Conservation (phyloP, 2,113 vertebrate genomes). For the Hoplias malabaricus region DNA sequence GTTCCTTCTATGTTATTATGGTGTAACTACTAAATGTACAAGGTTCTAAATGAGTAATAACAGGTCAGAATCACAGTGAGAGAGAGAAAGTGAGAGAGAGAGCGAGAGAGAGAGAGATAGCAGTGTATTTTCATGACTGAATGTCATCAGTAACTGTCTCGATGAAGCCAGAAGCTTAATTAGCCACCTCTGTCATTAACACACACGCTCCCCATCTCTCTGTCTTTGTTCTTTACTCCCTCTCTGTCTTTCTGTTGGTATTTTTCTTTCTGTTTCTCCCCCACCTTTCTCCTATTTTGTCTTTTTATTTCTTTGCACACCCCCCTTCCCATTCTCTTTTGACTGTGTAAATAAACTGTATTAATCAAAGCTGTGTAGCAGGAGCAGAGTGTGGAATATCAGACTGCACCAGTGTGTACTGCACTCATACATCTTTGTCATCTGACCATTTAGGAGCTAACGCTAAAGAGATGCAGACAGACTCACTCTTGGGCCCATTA, state of each 20-base stretch:
- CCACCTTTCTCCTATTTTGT: not conserved
- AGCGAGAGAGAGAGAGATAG: conserved; percentile 70
- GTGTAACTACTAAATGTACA: conserved; percentile 8
- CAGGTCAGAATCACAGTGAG: not conserved
- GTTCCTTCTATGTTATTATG: not conserved
- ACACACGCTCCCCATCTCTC: conserved; percentile 83
- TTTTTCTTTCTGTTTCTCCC: conserved; percentile 55
- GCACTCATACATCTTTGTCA: conserved; percentile 98
- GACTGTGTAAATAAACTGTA: conserved; percentile 96
- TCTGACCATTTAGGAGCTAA: conserved; percentile 91
- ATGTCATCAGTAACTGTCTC: conserved; percentile 98
- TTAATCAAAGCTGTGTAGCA: conserved; percentile 99
- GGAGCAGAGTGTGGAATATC: conserved; percentile 97
- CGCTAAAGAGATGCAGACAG: conserved; percentile 86
- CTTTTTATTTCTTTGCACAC: conserved; percentile 61
- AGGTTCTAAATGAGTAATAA: not conserved
- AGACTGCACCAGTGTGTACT: conserved; percentile 89
- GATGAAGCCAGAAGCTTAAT: conserved; percentile 91
- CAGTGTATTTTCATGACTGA: conserved; percentile 83
- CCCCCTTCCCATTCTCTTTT: conserved; percentile 96
- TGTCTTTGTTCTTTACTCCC: conserved; percentile 84
- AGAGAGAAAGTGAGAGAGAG: conserved; percentile 9
- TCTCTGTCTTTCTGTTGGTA: conserved; percentile 87
- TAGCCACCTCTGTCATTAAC: conserved; percentile 97
- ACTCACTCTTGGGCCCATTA: conserved; percentile 93